Base-by-base conservation (phyloP, 2,113 vertebrate genomes). In the Hystrix brachyura region DNA sequence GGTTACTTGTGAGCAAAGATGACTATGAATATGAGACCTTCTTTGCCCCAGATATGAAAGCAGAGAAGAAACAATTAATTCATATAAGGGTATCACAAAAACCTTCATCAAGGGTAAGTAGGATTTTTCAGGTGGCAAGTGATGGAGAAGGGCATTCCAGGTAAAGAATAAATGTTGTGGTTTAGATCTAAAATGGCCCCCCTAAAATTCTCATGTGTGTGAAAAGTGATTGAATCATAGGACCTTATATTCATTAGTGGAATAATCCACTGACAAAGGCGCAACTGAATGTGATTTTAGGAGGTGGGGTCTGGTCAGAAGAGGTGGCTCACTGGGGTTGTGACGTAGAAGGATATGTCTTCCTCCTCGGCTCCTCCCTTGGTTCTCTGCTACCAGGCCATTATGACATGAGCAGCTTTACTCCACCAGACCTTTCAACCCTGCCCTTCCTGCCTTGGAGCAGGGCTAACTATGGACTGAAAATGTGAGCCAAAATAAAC, bases 31-130 rank as follows among this genome's bases (percentile, higher is more conserved):
- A 64, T 53, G 51, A 81, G 12, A 46, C 57, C 1, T 91, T 96
- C 65, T 87, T 51, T 90, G 81, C 32, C 19, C 43, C 55, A 92
- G 10, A 23, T 92, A 55, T 88, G n/a, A 79, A 38, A 71, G 48
- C 29, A 72, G 55, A 88, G 32, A 84, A 69, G 2, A 25, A 93
- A 46, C 62, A 83, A 57, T 95, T 95, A 72, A 81, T 89, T 25
- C 18, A 62, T 34, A 23, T 65, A 13, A 13, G 8, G 11, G 4
- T 34, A 81, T 60, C 57, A 17, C 10, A 46, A 74, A 92, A 85
- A n/a, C 25, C 3, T 85, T 81, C 32, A 84, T 65, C 76, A 71
- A 67, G 32, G 5, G 10, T 14, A 90, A 91, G 34, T 74, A 55
- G 4, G 23, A 85, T 81, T 92, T 93, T 65, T 71, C 51, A 74